Evolutionary conservation across 2,888 invertebrate genomes (phyloP).

Genomic region (Camptogramma bilineatum): DNA sequence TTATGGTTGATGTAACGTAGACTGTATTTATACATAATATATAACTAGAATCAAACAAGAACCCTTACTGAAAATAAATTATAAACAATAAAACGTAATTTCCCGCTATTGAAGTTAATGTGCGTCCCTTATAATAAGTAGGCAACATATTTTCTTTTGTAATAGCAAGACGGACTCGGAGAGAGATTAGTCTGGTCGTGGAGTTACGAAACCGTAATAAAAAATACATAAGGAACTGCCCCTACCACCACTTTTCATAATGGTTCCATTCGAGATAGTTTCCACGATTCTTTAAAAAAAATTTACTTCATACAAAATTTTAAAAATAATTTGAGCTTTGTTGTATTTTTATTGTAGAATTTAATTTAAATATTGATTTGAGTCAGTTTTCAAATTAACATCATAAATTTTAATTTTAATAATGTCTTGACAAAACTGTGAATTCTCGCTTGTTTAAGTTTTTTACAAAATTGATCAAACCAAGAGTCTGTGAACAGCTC

Average conservation of each 20-base stretch:
- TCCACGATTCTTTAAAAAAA: background rate
- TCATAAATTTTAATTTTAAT: background rate
- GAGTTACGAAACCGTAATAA: constrained; percentile 65
- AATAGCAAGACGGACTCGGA: constrained; percentile 27
- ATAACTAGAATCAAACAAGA: constrained; percentile 9
- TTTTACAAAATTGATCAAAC: background rate
- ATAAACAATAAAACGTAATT: constrained; percentile 23
- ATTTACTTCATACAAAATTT: background rate
- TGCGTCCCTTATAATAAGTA: constrained; percentile 32
- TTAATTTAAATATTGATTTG: background rate
- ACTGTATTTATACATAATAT: no score
- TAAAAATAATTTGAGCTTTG: no score
- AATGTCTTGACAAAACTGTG: background rate
- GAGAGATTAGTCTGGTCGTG: constrained; percentile 56
- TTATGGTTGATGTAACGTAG: background rate
- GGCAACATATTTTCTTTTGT: constrained; percentile 35
- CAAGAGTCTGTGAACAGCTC: background rate
- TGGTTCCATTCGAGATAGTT: background rate
- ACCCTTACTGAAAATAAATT: constrained; percentile 24
- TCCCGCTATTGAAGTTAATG: constrained; percentile 34
- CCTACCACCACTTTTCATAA: constrained; percentile 8
- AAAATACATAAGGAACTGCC: constrained; percentile 68
- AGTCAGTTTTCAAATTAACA: background rate
- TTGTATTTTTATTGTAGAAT: background rate
- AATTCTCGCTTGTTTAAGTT: background rate